These are phyloP conservation scores for Peromyscus maniculatus DNA, from an alignment of 2,113 vertebrate genomes.

Conservation along the genomic window DNA sequence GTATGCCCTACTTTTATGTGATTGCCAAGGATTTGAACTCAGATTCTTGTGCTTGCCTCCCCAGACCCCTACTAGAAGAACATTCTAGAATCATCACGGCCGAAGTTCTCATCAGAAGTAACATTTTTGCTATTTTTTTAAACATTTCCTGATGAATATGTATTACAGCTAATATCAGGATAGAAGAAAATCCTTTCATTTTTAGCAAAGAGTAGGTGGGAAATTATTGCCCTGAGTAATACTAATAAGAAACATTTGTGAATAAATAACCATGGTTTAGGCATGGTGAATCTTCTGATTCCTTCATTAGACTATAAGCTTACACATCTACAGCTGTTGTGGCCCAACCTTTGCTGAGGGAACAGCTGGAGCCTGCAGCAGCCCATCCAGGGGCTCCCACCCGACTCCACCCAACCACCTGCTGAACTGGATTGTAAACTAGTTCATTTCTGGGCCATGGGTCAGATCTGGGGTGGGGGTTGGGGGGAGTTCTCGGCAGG, in stretches of 20 bases:
- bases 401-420: neutral
- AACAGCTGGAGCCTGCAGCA: neutral
- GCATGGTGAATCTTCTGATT: no score
- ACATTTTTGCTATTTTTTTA: neutral
- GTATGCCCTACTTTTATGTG: neutral
- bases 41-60: neutral
- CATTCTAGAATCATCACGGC: neutral
- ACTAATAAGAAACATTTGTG: neutral
- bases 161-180: neutral
- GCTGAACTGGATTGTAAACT: neutral
- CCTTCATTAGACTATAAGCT: accelerated
- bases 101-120: neutral
- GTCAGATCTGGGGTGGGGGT: neutral
- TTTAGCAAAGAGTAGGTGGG: neutral
- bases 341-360: neutral
- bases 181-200: slow-evolving; percentile 1
- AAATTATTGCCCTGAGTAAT: neutral
- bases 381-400: neutral
- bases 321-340: neutral
- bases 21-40: neutral
- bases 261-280: neutral
- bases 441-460: neutral
- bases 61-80: neutral
- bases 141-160: neutral
- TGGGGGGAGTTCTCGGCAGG: neutral